Percentiles rank a stretch among this genome's conserved stretches.
Evolutionary conservation across 1,140 invertebrate genomes (phyloP).

Genomic region (Lordiphosa stackelbergi): DNA sequence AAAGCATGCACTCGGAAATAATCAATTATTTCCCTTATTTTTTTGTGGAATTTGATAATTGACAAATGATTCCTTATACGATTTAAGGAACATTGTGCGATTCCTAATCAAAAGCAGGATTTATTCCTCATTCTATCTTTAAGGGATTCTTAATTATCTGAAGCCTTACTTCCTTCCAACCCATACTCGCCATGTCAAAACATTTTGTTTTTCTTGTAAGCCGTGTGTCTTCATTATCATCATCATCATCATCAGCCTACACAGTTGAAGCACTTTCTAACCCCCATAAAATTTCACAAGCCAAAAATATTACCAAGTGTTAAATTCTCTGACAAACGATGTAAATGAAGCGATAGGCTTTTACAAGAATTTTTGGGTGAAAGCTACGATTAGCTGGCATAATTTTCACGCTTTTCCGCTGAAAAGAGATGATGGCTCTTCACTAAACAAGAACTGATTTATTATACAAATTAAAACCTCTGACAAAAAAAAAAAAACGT

Average conservation of each 20-base stretch:
- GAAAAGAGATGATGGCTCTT: constrained; percentile 16
- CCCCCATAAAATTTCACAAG: constrained; percentile 62
- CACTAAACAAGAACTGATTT: constrained; percentile 61
- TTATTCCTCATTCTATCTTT: too few relatives aligned
- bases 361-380: constrained; percentile 57
- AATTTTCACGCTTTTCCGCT: constrained; percentile 72
- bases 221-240: background rate
- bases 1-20: too few relatives aligned
- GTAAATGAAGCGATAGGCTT: constrained; percentile 64
- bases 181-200: too few relatives aligned
- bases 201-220: too few relatives aligned
- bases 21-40: too few relatives aligned
- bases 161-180: too few relatives aligned
- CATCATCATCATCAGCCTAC: constrained; percentile 13
- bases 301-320: constrained; percentile 41
- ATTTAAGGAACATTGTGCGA: too few relatives aligned
- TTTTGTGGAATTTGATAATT: too few relatives aligned
- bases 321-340: constrained; percentile 63
- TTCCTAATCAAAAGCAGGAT: too few relatives aligned
- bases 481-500: constrained; percentile 10
- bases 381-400: constrained; percentile 66
- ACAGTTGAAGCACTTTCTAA: constrained; percentile 53
- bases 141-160: too few relatives aligned
- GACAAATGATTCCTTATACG: too few relatives aligned
- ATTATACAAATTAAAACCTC: constrained; percentile 70